Evolutionary conservation across 2,888 invertebrate species (phyloP).

Genomic region (Patella pellucida): DNA sequence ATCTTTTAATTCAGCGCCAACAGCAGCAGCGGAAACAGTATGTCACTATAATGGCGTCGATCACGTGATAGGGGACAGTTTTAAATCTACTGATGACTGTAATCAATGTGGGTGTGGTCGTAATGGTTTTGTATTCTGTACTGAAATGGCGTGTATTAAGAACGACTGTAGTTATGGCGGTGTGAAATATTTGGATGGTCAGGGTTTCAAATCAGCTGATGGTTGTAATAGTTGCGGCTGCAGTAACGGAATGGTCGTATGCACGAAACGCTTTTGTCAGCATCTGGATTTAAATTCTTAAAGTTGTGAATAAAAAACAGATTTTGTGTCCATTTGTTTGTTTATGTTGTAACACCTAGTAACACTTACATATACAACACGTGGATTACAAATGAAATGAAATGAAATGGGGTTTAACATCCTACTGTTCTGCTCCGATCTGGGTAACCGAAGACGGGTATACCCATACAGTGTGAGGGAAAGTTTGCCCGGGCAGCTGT

Average conservation of each 20-base stretch:
- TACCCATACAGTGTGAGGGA: too few relatives aligned
- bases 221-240: constrained; percentile 21
- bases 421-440: too few relatives aligned
- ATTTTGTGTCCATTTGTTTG: too few relatives aligned
- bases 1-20: too few relatives aligned
- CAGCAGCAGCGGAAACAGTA: not conserved
- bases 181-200: constrained; percentile 7
- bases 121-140: constrained; percentile 22
- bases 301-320: too few relatives aligned
- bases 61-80: constrained; percentile 22
- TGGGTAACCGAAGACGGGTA: too few relatives aligned
- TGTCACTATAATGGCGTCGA: constrained; percentile 20
- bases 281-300: too few relatives aligned
- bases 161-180: constrained; percentile 16
- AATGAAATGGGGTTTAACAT: too few relatives aligned
- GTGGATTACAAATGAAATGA: too few relatives aligned
- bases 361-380: too few relatives aligned
- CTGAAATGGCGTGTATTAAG: constrained; percentile 22
- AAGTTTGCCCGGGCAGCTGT: too few relatives aligned
- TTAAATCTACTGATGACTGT: constrained; percentile 27
- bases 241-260: not conserved
- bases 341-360: too few relatives aligned
- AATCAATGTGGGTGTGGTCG: constrained; percentile 25
- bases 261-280: constrained; percentile 15
- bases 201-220: constrained; percentile 16